These are phyloP conservation scores for Stigmatopora argus DNA, from an alignment of 2,113 vertebrate genomes.

Conservation along the genomic window DNA sequence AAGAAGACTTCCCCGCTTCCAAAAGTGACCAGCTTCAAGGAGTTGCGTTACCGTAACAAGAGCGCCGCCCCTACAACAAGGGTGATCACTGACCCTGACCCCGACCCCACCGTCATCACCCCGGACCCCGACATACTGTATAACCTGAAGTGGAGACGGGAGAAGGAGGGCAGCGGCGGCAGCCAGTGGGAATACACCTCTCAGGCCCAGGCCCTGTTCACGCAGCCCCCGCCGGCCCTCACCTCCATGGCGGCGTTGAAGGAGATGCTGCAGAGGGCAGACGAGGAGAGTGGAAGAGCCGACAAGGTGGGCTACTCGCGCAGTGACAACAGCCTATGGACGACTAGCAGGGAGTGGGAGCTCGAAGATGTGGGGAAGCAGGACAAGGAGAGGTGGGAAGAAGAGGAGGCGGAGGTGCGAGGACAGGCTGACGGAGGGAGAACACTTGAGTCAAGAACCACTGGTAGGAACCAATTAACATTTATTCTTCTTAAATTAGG, in stretches of 20 bases:
- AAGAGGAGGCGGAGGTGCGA: conserved; percentile 60
- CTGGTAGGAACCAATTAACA: conserved; percentile 57
- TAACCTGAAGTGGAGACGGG: conserved; percentile 70
- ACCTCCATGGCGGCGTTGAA: conserved; percentile 74
- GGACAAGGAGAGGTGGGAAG: conserved; percentile 35
- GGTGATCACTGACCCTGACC: conserved; percentile 61
- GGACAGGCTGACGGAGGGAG: conserved; percentile 72
- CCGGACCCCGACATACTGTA: conserved; percentile 74
- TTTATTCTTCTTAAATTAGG: not conserved
- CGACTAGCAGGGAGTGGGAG: conserved; percentile 42
- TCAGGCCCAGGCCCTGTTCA: conserved; percentile 64
- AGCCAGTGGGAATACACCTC: conserved; percentile 70
- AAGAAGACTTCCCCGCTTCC: conserved; percentile 55
- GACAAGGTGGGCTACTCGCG: conserved; percentile 58
- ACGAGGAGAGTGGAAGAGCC: conserved; percentile 58
- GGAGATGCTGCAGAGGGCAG: conserved; percentile 77
- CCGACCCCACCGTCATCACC: conserved; percentile 66
- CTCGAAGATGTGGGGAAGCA: conserved; percentile 33
- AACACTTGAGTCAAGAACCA: conserved; percentile 61
- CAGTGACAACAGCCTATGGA: conserved; percentile 58
- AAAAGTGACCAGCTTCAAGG: conserved; percentile 88
- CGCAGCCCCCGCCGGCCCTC: conserved; percentile 64
- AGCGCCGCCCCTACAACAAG: conserved; percentile 51
- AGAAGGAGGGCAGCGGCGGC: conserved; percentile 56
- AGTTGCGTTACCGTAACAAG: conserved; percentile 80